These are phyloP conservation scores for Anguilla anguilla DNA, from an alignment of 2,797 vertebrate genomes.

Conservation along the genomic window DNA sequence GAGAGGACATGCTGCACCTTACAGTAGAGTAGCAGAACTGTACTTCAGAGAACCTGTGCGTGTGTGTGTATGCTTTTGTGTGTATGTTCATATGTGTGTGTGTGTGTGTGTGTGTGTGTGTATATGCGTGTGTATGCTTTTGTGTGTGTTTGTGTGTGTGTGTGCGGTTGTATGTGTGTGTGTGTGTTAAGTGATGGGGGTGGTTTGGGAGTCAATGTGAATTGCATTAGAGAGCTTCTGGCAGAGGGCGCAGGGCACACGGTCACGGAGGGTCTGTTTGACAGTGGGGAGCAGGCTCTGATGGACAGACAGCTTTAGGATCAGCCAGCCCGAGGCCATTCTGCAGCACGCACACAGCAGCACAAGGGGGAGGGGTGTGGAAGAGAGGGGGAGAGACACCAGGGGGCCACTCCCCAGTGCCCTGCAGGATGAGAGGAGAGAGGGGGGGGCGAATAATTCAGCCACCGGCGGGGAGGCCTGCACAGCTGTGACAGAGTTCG, in stretches of 20 bases:
- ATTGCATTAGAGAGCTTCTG: background rate
- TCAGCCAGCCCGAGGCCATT: background rate
- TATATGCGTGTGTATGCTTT: too few relatives aligned
- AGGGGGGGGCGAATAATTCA: slow-evolving; percentile 24
- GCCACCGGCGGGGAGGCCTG: background rate
- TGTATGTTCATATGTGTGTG: background rate
- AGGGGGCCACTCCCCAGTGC: background rate
- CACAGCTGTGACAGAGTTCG: background rate
- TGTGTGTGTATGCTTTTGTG: background rate
- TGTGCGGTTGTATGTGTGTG: background rate
- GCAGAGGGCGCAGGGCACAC: background rate
- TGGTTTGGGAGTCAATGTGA: background rate
- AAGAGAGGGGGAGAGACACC: background rate
- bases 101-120: background rate
- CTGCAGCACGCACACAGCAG: background rate
- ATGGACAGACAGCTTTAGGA: background rate
- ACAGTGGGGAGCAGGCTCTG: background rate
- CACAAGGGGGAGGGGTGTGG: background rate
- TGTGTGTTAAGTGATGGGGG: background rate
- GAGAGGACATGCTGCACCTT: background rate
- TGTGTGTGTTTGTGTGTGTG: background rate
- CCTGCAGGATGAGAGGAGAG: background rate
- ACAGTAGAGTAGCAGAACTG: background rate
- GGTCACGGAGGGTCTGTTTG: background rate
- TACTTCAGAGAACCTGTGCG: background rate